Conservation (phyloP, 2,888 invertebrate genomes). For the Cerceris ruficornis region DNA sequence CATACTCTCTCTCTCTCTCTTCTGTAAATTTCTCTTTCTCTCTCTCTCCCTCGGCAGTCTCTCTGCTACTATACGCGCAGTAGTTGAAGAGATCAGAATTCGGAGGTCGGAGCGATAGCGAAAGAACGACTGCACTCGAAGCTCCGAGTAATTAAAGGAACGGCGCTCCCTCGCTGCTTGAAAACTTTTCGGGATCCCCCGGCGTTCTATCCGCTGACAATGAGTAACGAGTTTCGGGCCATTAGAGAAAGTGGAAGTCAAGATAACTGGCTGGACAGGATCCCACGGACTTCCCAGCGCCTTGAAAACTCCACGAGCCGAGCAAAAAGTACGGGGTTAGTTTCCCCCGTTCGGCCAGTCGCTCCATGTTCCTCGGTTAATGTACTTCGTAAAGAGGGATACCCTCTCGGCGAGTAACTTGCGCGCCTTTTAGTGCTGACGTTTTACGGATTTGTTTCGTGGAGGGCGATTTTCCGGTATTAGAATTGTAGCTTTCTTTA, state of each 20-base stretch:
- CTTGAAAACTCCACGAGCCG: conserved; percentile 21
- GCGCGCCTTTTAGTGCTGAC: not conserved
- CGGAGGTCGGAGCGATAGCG: not conserved
- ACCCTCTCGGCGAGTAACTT: not conserved
- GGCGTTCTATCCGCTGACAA: conserved; percentile 32
- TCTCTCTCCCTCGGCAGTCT: not conserved
- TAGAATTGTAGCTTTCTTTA: too few species aligned
- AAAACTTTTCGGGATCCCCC: conserved; percentile 41
- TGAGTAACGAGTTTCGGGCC: conserved; percentile 65
- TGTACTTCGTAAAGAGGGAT: conserved; percentile 11
- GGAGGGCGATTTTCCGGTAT: too few species aligned
- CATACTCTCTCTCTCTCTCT: too few species aligned
- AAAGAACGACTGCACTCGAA: conserved; percentile 27
- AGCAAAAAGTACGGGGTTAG: conserved; percentile 4
- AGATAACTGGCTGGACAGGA: conserved; percentile 37
- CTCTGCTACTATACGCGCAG: not conserved
- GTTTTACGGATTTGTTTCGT: too few species aligned
- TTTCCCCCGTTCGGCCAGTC: not conserved
- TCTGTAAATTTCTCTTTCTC: too few species aligned
- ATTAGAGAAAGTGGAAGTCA: conserved; percentile 65
- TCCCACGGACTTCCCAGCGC: not conserved
- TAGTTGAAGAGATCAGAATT: conserved; percentile 4
- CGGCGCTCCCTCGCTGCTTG: conserved; percentile 15
- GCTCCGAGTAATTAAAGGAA: conserved; percentile 51
- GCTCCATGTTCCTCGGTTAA: not conserved